These are phyloP conservation scores for Physeter macrocephalus DNA, from an alignment of 2,113 vertebrate genomes.

Conservation along the genomic window DNA sequence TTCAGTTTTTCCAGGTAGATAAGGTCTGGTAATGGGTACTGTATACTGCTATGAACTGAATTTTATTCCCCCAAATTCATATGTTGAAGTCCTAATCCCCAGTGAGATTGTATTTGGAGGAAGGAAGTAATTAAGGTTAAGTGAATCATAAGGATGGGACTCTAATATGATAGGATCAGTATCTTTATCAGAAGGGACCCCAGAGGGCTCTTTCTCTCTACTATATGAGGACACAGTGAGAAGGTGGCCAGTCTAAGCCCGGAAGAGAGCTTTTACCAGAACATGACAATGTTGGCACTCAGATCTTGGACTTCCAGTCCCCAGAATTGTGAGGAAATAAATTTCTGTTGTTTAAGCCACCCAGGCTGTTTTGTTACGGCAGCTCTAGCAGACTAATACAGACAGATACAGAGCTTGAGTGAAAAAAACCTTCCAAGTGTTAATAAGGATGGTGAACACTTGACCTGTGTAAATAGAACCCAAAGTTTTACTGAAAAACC, in stretches of 20 bases:
- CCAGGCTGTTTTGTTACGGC: no score
- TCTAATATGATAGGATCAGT: neutral
- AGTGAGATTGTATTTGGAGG: neutral
- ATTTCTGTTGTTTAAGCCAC: neutral
- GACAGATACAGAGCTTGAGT: neutral
- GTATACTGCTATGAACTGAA: neutral
- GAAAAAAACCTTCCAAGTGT: neutral
- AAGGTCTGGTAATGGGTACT: neutral
- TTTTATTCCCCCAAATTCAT: neutral
- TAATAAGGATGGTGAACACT: neutral
- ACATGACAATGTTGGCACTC: neutral
- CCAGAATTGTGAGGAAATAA: neutral
- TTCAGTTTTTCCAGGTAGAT: neutral
- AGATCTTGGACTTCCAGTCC: neutral
- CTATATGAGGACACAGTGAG: neutral
- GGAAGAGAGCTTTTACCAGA: neutral
- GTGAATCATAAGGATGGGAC: neutral
- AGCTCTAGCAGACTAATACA: neutral
- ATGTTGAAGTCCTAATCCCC: neutral
- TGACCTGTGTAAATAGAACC: neutral
- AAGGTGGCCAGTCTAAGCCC: neutral
- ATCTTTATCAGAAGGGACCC: neutral
- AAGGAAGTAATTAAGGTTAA: neutral
- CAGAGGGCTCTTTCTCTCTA: neutral
- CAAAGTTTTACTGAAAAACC: neutral